Base-by-base conservation (phyloP, 2,888 invertebrate species). In the Strigamia transsilvanica region DNA sequence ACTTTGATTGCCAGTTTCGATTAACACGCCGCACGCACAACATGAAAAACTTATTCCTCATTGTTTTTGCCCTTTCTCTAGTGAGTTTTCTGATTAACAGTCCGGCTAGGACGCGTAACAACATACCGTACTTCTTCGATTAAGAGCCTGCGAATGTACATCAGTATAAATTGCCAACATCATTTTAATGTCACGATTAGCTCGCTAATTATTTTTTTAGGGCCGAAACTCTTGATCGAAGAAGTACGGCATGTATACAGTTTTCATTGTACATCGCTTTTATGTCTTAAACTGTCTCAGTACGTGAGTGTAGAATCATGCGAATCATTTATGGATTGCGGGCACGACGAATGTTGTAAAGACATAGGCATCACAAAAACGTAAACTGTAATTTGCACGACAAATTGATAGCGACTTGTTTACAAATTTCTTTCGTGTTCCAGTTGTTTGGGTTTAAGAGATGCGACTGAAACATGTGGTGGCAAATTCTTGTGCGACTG, bases 271-370 rank as follows among this genome's bases (percentile, higher is more conserved):
- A n/a, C n/a, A n/a, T n/a, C n/a, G n/a, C n/a, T n/a, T n/a, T n/a
- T n/a, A n/a, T n/a, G n/a, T n/a, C n/a, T n/a, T n/a, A n/a, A n/a
- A n/a, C n/a, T n/a, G n/a, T n/a, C n/a, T n/a, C n/a, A n/a, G n/a
- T 15, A 41, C 41, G 7, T 41, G 7, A 41, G 5, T 42, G 12
- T 42, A 42, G 42, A 13, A 42, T 13, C 61, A 10, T 18, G 61
- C 61, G 61, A 61, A 18, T 21, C 61, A 2, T 18, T 61, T 23
- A 61, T 61, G 61, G 61, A 61, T 61, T 61, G 61, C n/a, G 61
- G 61, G 9, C 9, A 18, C n/a, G 18, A 23, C 10, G 61, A 61
- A 61, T 61, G 61, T 61, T 61, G 61, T 23, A 61, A 61, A n/a
- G 23, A 61, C 9, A 18, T 61, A 2, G 18, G 18, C 7, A 18